Base-by-base conservation (phyloP, 2,888 invertebrate genomes). In the Ophonus ardosiacus region DNA sequence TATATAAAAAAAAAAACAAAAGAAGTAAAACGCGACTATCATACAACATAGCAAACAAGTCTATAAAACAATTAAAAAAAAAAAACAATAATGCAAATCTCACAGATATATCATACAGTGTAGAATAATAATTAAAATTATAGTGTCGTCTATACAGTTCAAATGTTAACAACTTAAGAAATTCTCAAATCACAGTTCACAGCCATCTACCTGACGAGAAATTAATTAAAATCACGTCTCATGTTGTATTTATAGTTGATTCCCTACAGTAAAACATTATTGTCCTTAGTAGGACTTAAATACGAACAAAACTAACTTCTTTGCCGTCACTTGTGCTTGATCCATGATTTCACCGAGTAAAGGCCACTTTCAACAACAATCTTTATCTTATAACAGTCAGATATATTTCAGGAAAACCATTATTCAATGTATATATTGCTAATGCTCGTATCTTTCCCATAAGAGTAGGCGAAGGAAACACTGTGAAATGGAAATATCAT, bases 161-260 rank as follows among this genome's bases (percentile, higher is more conserved):
- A 80, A 80, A 51, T 78, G 84, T 84, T 78, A 83, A 82, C 71
- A 82, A 84, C 84, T 83, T 83, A 83, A 83, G 61, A 83, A 40
- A 61, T 83, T 83, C 63, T 83, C 83, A 84, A 84, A 85, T 85
- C 85, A 85, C 85, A 85, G 68, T 85, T 85, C 85, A 85, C 85
- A 85, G 85, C 85, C 85, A 63, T 85, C 84, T 84, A 84, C 78
- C 78, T 63, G 84, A 84, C 84, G 84, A 84, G 84, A 84, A 84
- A 84, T 65, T 8, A 84, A 61, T 59, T 56, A 38, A 51, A 84
- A 61, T 84, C 84, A 84, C 84, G 84, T 84, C 84, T 79, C 43
- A 13, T 31, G 17, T 76, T 61, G 74, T 84, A 76, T 59, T 80
- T 17, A 71, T 82, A 82, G 71, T 74, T 74, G 68, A 82, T 82